These are phyloP conservation scores for Danaus melanippus DNA, from an alignment of 1,140 invertebrate genomes.

Conservation along the genomic window DNA sequence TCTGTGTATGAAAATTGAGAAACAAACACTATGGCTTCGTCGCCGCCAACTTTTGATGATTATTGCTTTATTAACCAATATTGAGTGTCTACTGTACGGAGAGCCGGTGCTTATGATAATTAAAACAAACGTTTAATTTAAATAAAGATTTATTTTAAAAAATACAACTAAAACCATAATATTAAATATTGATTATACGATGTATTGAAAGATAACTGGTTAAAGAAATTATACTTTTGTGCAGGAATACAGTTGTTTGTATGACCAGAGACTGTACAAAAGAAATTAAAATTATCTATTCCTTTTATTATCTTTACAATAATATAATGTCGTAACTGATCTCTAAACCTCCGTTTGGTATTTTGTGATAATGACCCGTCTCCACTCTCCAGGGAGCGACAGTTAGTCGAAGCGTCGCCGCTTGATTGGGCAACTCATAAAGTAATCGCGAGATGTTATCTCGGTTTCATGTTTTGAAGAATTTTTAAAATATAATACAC, in stretches of 20 bases:
- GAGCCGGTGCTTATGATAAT: conserved; percentile 16
- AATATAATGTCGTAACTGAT: too few relatives aligned
- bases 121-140: background rate
- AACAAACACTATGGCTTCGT: conserved; percentile 45
- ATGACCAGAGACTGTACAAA: too few relatives aligned
- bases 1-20: conserved; percentile 17
- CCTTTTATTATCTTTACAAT: too few relatives aligned
- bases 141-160: too few relatives aligned
- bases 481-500: too few relatives aligned
- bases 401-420: conserved; percentile 64
- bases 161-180: background rate
- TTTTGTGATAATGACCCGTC: conserved; percentile 15
- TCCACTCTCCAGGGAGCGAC: conserved; percentile 34
- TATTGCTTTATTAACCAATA: conserved; percentile 70
- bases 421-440: conserved; percentile 42
- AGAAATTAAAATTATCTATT: too few relatives aligned
- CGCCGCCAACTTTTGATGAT: conserved; percentile 64
- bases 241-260: too few relatives aligned
- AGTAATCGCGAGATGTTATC: too few relatives aligned
- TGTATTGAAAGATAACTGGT: background rate
- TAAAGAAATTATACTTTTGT: too few relatives aligned
- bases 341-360: conserved; percentile 6
- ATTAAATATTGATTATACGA: conserved; percentile 1
- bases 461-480: too few relatives aligned
- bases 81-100: conserved; percentile 39